These are phyloP conservation scores for Hyles lineata DNA, from an alignment of 2,888 invertebrate species.

Conservation along the genomic window DNA sequence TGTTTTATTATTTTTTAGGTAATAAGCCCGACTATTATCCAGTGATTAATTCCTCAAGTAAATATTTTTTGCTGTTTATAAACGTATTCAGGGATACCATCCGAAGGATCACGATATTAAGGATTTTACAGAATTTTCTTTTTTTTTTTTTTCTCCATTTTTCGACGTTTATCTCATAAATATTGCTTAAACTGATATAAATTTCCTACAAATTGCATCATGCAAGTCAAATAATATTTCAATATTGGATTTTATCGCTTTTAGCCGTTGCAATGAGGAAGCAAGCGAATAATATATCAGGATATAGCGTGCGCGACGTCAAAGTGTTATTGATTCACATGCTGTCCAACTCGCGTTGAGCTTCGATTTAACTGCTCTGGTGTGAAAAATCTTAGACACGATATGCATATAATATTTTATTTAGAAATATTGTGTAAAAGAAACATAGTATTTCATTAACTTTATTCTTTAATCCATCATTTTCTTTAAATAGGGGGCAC, in stretches of 20 bases:
- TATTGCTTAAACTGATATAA: neutral
- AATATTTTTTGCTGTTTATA: too few species aligned
- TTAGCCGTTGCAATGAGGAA: neutral
- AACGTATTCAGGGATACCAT: too few species aligned
- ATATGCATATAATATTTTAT: neutral
- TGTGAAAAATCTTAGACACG: neutral
- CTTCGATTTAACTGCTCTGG: neutral
- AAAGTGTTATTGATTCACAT: conserved; percentile 17
- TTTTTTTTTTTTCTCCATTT: too few species aligned
- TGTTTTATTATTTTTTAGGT: too few species aligned
- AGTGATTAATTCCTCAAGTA: too few species aligned
- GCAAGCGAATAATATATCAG: conserved; percentile 6
- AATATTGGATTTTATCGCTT: neutral
- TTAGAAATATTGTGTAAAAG: neutral
- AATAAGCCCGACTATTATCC: too few species aligned
- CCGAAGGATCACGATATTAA: too few species aligned
- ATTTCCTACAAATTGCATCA: neutral
- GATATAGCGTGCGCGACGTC: neutral
- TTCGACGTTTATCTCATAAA: too few species aligned
- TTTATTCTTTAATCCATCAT: too few species aligned
- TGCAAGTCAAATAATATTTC: neutral
- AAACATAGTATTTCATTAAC: neutral
- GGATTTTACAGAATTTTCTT: too few species aligned
- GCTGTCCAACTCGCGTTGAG: neutral
- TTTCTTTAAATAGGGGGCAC: too few species aligned